Evolutionary conservation across 2,888 invertebrate species (phyloP).

Genomic region (Oscheius onirici): DNA sequence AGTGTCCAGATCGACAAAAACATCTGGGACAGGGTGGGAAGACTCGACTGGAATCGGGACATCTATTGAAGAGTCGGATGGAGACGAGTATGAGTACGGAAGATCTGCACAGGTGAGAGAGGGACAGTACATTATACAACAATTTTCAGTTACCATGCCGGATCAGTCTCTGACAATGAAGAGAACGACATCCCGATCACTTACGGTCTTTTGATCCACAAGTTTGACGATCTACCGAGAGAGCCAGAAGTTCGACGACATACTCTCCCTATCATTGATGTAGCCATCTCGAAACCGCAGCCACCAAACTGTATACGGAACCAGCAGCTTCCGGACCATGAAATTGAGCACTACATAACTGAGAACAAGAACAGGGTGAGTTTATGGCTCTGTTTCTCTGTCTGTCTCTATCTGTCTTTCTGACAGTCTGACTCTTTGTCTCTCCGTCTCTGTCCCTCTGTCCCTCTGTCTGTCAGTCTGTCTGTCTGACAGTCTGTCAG

Average conservation of each 20-base stretch:
- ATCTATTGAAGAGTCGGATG: conserved; percentile 45
- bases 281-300: background rate
- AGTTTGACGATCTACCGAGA: conserved; percentile 24
- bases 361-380: conserved; percentile 56
- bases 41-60: conserved; percentile 36
- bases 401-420: too few relatives aligned
- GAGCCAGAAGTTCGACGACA: background rate
- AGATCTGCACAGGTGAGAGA: conserved; percentile 13
- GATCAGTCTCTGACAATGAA: conserved; percentile 46
- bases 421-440: too few relatives aligned
- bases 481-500: too few relatives aligned
- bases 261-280: background rate
- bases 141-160: conserved; percentile 28
- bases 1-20: conserved; percentile 68
- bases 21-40: conserved; percentile 44
- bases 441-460: too few relatives aligned
- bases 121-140: background rate
- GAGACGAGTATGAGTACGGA: conserved; percentile 37
- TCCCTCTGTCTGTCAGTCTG: too few relatives aligned
- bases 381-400: too few relatives aligned
- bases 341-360: conserved; percentile 52
- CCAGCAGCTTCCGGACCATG: conserved; percentile 45
- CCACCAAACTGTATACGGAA: conserved; percentile 48
- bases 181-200: conserved; percentile 55
- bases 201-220: conserved; percentile 46